Base-by-base conservation (phyloP, 2,113 vertebrate species). In the Arothron firmamentum region DNA sequence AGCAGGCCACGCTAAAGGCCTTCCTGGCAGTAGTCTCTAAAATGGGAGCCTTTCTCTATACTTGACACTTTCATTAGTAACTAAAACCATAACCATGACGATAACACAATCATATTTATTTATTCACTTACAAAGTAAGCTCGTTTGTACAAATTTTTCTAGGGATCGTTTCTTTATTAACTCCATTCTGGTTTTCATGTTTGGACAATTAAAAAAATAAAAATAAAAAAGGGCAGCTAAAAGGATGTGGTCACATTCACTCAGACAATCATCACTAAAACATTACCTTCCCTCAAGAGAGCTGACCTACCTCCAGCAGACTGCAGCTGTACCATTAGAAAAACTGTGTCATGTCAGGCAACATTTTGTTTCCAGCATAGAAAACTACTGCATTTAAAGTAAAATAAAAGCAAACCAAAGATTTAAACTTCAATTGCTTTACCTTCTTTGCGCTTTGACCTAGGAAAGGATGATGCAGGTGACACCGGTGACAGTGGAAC, bases 401-500 rank as follows among this genome's bases (percentile, higher is more conserved):
- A 10, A 73, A 50, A 23, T 23, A 16, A 31, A 13, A 18, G 46
- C 4, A 56, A 45, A 21, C 19, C 8, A n/a, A 28, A 28, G 3
- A 10, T 12, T 14, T 8, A 4, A 28, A 28, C 4, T 28, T 28
- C 0, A 53, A 57, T 52, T 25, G 14, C 0, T 64, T 83, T 80
- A 83, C 79, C 76, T 84, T 73, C 65, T 34, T 38, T 41, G 31
- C 60, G 71, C 67, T 85, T 88, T 0, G 78, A 74, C 18, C 63
- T 78, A 2, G 68, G 57, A 9, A 49, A 38, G 17, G 83, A 87
- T 19, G 88, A 85, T 12, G 70, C 73, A 2, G 83, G 82, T 7
- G 84, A 80, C 4, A 54, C 61, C 2, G 80, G 85, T 11, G 82
- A 82, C 55, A 67, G 73, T 16, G 82, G n/a, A 46, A 80, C 65